Evolutionary conservation across 2,113 vertebrate genomes (phyloP), one percentile per base, ranked within the genome.

Genomic region (Brachyistius frenatus): DNA sequence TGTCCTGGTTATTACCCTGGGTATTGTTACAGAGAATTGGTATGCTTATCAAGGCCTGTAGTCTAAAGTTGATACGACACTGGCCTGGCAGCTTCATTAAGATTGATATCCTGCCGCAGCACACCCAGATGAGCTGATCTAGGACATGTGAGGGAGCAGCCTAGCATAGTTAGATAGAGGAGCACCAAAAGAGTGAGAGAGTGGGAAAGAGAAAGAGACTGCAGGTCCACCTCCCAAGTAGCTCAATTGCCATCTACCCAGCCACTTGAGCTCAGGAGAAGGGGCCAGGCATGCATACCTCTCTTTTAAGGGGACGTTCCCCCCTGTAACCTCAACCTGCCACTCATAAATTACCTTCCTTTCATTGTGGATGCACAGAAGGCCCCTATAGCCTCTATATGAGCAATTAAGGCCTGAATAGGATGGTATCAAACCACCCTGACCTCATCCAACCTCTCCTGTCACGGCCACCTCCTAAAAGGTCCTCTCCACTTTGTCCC

Each of bases 291-390:
- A 76, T 88, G 86, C 92, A 91, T 89, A 88, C 86, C 89, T 89
- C 78, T 81, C 84, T 89, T 90, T 89, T 87, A 86, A 90, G 73
- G 90, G 73, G 81, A 87, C 39, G 60, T 65, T 85, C 73, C 68
- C 66, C 67, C 76, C 67, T 87, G 90, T 91, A 93, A 92, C 88
- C 89, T 91, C 88, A 94, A 80, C 83, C 91, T 84, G 82, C 88
- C 83, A 82, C 88, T 93, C 89, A 92, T 91, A 94, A 92, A 94
- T 91, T 89, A 93, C 86, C 83, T 87, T 83, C 73, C 84, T 92
- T 92, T 93, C 91, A 92, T 85, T 88, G 89, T 81, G 88, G 76
- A 86, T 91, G 91, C 90, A 91, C 90, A 92, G 90, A 90, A 86
- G 91, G 76, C 88, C 87, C 86, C 78, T 90, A 88, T 90, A 89